Conservation (phyloP, 2,888 invertebrate species). For the Melolontha melolontha region DNA sequence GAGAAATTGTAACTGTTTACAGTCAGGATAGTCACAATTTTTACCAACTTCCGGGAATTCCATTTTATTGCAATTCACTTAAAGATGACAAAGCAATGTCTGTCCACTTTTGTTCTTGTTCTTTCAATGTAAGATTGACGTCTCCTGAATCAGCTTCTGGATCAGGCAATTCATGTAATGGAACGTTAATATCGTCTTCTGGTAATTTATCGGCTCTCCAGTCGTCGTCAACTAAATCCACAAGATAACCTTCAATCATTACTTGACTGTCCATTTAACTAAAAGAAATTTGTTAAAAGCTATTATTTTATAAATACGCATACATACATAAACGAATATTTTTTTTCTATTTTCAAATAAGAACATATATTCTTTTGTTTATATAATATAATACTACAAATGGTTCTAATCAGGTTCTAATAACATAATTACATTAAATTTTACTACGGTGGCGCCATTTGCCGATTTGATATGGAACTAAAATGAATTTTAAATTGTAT, state of each 20-base stretch:
- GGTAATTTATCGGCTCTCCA: conserved; percentile 89
- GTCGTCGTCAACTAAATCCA: conserved; percentile 85
- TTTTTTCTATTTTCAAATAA: not conserved
- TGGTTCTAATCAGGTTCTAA: no score
- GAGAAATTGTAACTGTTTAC: conserved; percentile 79
- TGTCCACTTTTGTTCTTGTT: conserved; percentile 80
- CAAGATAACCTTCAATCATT: conserved; percentile 77
- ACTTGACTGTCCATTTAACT: conserved; percentile 76
- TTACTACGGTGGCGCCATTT: no score
- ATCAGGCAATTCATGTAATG: conserved; percentile 89
- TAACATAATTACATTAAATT: no score
- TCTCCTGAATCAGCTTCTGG: conserved; percentile 94
- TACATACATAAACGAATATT: conserved; percentile 1
- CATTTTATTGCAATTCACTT: conserved; percentile 73
- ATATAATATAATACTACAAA: no score
- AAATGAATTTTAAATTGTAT: no score
- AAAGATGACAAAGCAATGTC: conserved; percentile 69
- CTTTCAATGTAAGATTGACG: conserved; percentile 88
- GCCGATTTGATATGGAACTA: no score
- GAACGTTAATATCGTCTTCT: conserved; percentile 87
- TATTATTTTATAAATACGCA: not conserved
- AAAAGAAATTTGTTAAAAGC: not conserved
- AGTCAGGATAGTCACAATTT: conserved; percentile 72
- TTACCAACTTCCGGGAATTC: conserved; percentile 81
- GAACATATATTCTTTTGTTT: no score